Conservation (phyloP, 2,888 invertebrate species). For the Andrena fulva region DNA sequence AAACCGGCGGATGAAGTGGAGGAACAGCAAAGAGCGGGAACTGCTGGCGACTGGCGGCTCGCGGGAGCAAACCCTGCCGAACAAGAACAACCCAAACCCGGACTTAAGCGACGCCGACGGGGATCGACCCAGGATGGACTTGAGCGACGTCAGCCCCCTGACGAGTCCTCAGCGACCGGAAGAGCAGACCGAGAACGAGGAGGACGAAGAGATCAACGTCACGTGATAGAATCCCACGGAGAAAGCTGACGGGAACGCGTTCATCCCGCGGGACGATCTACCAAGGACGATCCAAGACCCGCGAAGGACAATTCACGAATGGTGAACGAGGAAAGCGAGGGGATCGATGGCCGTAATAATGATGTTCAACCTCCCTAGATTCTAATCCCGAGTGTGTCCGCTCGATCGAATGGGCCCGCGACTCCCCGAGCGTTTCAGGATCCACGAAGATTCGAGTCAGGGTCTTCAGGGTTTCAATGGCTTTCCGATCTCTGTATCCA, state of each 20-base stretch:
- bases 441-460: not conserved
- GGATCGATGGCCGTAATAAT: slow-evolving; percentile 7
- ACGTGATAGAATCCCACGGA: slow-evolving; percentile 88
- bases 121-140: slow-evolving; percentile 90
- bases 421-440: not conserved
- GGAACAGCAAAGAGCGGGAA: slow-evolving; percentile 98
- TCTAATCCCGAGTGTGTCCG: slow-evolving; percentile 12
- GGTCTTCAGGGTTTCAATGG: not conserved
- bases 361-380: slow-evolving; percentile 12
- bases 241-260: slow-evolving; percentile 20
- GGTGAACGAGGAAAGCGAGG: not conserved
- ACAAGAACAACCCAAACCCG: slow-evolving; percentile 98
- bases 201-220: slow-evolving; percentile 94
- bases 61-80: slow-evolving; percentile 97
- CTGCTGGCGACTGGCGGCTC: slow-evolving; percentile 96
- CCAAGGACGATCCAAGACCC: slow-evolving; percentile 10
- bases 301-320: not conserved
- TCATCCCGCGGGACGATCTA: slow-evolving; percentile 10
- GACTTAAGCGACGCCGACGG: slow-evolving; percentile 96
- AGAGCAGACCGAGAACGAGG: slow-evolving; percentile 86
- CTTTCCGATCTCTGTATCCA: slow-evolving; percentile 19
- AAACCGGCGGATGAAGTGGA: slow-evolving; percentile 99
- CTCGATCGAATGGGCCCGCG: slow-evolving; percentile 11
- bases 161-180: slow-evolving; percentile 82
- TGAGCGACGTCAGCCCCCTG: slow-evolving; percentile 85